Evolutionary conservation across 2,888 invertebrate genomes (phyloP).

Genomic region (Galerucella calmariensis): DNA sequence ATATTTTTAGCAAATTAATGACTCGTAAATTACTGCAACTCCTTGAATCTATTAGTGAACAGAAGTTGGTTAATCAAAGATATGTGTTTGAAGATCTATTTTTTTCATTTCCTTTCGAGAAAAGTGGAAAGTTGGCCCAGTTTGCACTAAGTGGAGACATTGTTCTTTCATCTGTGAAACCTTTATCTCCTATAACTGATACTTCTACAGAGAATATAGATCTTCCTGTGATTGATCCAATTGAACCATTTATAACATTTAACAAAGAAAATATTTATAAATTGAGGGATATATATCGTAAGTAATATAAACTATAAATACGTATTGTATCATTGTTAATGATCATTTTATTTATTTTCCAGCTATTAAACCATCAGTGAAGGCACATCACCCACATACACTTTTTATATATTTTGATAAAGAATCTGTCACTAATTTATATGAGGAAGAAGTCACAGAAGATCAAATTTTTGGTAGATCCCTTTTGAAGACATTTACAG

Average conservation of each 20-base stretch:
- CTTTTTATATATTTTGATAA: conserved; percentile 78
- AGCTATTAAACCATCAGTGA: conserved; percentile 68
- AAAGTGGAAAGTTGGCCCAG: conserved; percentile 72
- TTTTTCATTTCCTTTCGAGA: conserved; percentile 70
- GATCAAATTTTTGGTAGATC: conserved; percentile 77
- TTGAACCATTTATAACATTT: conserved; percentile 78
- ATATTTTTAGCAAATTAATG: conserved; percentile 72
- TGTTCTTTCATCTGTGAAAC: conserved; percentile 73
- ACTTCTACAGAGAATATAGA: conserved; percentile 67
- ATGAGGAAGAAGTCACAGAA: conserved; percentile 74
- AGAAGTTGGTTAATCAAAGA: conserved; percentile 68
- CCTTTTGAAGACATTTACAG: conserved; percentile 79
- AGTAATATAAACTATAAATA: conserved; percentile 62
- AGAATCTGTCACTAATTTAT: conserved; percentile 74
- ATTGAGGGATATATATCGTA: conserved; percentile 75
- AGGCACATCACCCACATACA: conserved; percentile 78
- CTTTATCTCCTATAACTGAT: conserved; percentile 68
- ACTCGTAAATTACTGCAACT: conserved; percentile 75
- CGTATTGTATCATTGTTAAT: background rate
- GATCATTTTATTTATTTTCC: conserved; percentile 48
- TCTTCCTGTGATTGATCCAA: conserved; percentile 80
- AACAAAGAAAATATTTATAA: conserved; percentile 73
- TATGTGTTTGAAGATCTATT: conserved; percentile 71
- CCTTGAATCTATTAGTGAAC: conserved; percentile 73
- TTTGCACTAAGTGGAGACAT: conserved; percentile 75